These are phyloP conservation scores for Heliconius melpomene DNA, from an alignment of 1,140 invertebrate genomes.

Conservation along the genomic window DNA sequence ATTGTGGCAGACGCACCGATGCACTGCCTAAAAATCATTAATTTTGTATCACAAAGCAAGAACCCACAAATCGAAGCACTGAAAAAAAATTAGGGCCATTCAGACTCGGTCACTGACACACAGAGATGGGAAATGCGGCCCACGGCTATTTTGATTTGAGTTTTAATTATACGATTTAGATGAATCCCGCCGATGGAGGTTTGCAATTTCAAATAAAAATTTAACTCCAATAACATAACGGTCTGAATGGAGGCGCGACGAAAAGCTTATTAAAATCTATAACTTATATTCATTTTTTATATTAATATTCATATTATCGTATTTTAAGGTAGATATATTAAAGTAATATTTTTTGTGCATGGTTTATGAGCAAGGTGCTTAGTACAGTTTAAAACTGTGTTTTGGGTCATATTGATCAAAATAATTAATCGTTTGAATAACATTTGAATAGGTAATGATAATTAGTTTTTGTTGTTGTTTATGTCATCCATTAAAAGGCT, in stretches of 20 bases:
- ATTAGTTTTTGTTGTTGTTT: not conserved
- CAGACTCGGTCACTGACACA: constrained; percentile 70
- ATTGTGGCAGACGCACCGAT: constrained; percentile 69
- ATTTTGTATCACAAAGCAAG: constrained; percentile 79
- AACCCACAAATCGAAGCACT: constrained; percentile 77
- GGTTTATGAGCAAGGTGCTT: not conserved
- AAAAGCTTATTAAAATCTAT: constrained; percentile 12
- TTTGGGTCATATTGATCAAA: not conserved
- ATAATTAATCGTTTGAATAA: not conserved
- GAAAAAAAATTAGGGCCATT: constrained; percentile 74
- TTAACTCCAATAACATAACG: constrained; percentile 16
- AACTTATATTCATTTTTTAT: constrained; percentile 1
- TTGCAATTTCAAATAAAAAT: constrained; percentile 20
- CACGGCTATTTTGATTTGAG: constrained; percentile 58
- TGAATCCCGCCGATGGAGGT: constrained; percentile 35
- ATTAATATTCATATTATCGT: constrained; percentile 12
- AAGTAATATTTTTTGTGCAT: not conserved
- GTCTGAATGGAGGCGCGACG: constrained; percentile 4
- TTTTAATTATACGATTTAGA: constrained; percentile 67
- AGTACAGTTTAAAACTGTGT: not conserved
- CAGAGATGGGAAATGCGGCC: constrained; percentile 55
- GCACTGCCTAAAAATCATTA: constrained; percentile 80
- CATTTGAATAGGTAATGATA: not conserved
- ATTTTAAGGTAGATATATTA: not conserved
- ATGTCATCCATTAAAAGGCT: too few relatives aligned